Evolutionary conservation across 2,113 vertebrate genomes (phyloP), one percentile per base, ranked within the genome.

Genomic region (Gracilinanus agilis): DNA sequence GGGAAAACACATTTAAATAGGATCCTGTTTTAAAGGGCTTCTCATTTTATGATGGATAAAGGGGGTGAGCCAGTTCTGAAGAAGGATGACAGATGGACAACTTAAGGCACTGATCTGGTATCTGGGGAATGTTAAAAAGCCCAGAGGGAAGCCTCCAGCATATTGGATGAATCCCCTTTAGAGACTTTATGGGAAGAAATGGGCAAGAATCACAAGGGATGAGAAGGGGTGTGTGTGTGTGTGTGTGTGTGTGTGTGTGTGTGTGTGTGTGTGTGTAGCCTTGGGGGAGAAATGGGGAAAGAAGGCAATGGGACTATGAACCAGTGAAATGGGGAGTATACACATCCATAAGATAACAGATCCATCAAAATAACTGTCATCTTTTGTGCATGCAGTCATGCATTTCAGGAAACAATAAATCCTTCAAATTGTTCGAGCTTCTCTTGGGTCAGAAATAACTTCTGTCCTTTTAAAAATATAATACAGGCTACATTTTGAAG

Each of bases 381-480:
- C n/a, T 40, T 40, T 40, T 40, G 16, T 83, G 67, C 67, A 23
- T 83, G n/a, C n/a, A 40, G 34, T 83, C n/a, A 83, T 83, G 67
- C 40, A 40, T 83, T 83, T 83, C n/a, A 40, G 67, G 67, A 83
- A n/a, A 83, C 67, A 83, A 83, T 83, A 83, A 83, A 83, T 83
- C 67, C 67, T 83, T 83, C 67, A 83, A 83, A 83, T 83, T 21
- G 40, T 83, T 83, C 67, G 40, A 40, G 67, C 67, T 83, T 83
- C n/a, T 83, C 67, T 40, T 83, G n/a, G 67, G 67, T 83, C 67
- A 83, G 40, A 83, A 83, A 83, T 83, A 83, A 83, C n/a, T 83
- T 83, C 67, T 83, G 67, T 40, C 67, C 67, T 83, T 83, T 83
- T 23, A 83, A 83, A 83, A 83, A 83, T 83, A 83, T 16, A 83